Percentiles rank a stretch among this genome's conserved stretches.
Evolutionary conservation across 2,113 vertebrate genomes (phyloP).

Genomic region (Polyodon spathula): DNA sequence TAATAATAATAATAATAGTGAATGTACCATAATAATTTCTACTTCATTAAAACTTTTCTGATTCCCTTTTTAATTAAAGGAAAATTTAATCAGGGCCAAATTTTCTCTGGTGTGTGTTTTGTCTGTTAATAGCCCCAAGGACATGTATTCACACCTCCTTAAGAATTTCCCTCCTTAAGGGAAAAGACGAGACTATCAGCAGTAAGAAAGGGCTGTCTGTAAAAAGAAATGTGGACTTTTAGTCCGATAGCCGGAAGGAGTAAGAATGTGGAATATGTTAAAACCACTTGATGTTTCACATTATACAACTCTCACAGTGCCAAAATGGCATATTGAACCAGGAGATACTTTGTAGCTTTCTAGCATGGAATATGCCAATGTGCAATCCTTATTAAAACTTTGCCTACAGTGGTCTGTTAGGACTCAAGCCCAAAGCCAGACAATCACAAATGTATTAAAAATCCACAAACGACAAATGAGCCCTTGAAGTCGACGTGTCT

Average conservation of each 20-base stretch:
- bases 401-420: background rate
- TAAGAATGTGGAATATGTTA: background rate
- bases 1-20: too few species aligned
- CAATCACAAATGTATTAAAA: background rate
- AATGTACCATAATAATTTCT: too few species aligned
- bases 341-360: conserved; percentile 10
- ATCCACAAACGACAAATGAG: background rate
- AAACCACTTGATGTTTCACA: background rate
- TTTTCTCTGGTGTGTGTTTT: conserved; percentile 26
- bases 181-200: conserved; percentile 6
- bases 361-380: background rate
- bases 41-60: background rate
- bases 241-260: background rate
- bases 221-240: background rate
- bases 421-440: background rate
- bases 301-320: background rate
- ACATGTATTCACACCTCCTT: conserved; percentile 19
- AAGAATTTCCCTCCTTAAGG: conserved; percentile 5
- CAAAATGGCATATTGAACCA: conserved; percentile 11
- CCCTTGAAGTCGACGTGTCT: background rate
- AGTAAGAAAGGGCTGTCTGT: background rate
- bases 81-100: background rate
- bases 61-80: background rate
- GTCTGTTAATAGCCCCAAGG: conserved; percentile 45
- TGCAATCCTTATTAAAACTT: background rate